Percentiles rank a stretch among this genome's conserved stretches.
phyloP scores from a whole-genome alignment of 1,140 invertebrate species.

The Paralvinella palmiformis region DNA sequence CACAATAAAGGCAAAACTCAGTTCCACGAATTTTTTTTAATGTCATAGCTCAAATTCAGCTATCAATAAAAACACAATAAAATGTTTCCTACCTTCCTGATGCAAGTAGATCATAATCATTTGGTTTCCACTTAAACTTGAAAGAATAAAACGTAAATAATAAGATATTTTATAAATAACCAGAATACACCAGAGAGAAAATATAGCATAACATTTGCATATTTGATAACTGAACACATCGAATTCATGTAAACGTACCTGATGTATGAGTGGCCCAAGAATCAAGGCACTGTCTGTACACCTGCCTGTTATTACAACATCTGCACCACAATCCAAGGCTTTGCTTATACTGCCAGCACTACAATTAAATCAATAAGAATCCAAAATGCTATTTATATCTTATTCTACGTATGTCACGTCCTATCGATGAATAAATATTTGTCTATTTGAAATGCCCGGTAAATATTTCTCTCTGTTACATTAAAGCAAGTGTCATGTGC shows the following conservation, averaged over 20 bases:
- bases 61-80: no score
- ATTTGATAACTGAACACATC: neutral
- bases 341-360: constrained; percentile 53
- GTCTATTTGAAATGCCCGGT: no score
- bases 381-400: neutral
- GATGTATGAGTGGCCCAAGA: constrained; percentile 52
- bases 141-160: constrained; percentile 18
- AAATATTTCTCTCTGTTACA: no score
- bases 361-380: neutral
- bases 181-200: no score
- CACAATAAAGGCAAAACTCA: no score
- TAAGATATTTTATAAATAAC: no score
- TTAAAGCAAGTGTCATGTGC: no score
- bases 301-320: constrained; percentile 55
- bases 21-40: no score
- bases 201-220: no score
- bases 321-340: constrained; percentile 53
- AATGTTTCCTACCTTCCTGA: constrained; percentile 34
- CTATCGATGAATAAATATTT: no score
- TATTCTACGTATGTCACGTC: no score
- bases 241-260: constrained; percentile 27
- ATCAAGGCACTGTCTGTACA: constrained; percentile 56
- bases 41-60: no score
- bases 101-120: constrained; percentile 51
- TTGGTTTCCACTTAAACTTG: constrained; percentile 48